These are phyloP conservation scores for Toxonevra muliebris DNA, from an alignment of 2,888 invertebrate species.

Conservation along the genomic window DNA sequence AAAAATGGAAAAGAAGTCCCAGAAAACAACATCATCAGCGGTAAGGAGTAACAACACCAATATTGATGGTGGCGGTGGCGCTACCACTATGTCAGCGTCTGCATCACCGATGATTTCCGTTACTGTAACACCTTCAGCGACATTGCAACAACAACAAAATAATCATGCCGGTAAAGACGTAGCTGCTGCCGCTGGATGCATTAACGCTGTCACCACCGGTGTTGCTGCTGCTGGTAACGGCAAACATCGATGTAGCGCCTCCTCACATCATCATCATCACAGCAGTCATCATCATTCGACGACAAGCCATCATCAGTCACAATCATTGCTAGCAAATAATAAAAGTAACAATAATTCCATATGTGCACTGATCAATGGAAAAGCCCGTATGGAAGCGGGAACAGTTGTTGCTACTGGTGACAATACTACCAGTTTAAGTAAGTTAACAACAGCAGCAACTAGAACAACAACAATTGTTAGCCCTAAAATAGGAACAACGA, in stretches of 20 bases:
- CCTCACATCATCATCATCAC: conserved; percentile 18
- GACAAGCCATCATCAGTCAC: conserved; percentile 23
- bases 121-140: not conserved
- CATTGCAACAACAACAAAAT: conserved; percentile 2
- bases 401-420: conserved; percentile 7
- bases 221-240: conserved; percentile 2
- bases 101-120: not conserved
- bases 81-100: too few species aligned
- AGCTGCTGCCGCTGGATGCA: not conserved
- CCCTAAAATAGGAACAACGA: conserved; percentile 34
- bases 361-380: not conserved
- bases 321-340: conserved; percentile 2
- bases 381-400: not conserved
- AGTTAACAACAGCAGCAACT: conserved; percentile 21
- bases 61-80: not conserved
- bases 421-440: too few species aligned
- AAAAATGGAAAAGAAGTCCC: conserved; percentile 36
- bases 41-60: conserved; percentile 1
- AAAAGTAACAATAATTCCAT: not conserved
- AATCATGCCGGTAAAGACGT: not conserved
- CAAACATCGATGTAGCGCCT: conserved; percentile 20
- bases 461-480: conserved; percentile 19
- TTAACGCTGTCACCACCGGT: too few species aligned
- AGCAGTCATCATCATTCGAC: conserved; percentile 10
- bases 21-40: conserved; percentile 23